Evolutionary conservation across 2,888 invertebrate genomes (phyloP).

Genomic region (Flexamia atlantica): DNA sequence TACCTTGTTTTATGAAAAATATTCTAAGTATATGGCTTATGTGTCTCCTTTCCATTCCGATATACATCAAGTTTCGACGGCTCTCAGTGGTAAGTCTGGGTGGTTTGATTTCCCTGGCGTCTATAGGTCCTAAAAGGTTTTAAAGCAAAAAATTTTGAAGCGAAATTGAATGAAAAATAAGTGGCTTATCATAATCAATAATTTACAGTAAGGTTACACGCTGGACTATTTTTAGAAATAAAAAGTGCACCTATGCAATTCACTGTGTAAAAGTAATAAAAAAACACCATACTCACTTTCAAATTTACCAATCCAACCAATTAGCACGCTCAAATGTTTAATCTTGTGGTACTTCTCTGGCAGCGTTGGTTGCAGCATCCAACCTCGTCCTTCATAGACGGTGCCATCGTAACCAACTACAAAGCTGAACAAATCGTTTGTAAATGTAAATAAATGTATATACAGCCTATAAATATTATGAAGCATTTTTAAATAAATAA

Average conservation of each 20-base stretch:
- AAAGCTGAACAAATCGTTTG: conserved; percentile 27
- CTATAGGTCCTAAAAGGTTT: neutral
- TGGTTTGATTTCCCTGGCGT: neutral
- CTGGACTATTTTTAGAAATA: no score
- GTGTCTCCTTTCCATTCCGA: neutral
- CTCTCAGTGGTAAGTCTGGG: neutral
- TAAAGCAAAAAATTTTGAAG: no score
- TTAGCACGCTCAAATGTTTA: conserved; percentile 5
- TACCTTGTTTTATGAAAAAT: conserved; percentile 44
- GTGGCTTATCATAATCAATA: no score
- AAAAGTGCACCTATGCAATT: no score
- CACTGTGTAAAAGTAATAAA: no score
- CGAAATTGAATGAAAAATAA: no score
- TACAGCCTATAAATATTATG: no score
- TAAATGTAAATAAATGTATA: no score
- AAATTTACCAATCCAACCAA: conserved; percentile 42
- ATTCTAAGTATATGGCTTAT: conserved; percentile 24
- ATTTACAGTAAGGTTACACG: no score
- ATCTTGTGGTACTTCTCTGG: conserved; percentile 12
- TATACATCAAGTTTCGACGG: conserved; percentile 21
- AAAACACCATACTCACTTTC: conserved; percentile 4
- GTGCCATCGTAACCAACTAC: conserved; percentile 13
- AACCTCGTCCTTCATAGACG: conserved; percentile 25
- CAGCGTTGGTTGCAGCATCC: conserved; percentile 23
- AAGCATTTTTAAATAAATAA: no score